These are phyloP conservation scores for Thripadectes ignobilis DNA, from an alignment of 2,797 vertebrate genomes.

Conservation along the genomic window DNA sequence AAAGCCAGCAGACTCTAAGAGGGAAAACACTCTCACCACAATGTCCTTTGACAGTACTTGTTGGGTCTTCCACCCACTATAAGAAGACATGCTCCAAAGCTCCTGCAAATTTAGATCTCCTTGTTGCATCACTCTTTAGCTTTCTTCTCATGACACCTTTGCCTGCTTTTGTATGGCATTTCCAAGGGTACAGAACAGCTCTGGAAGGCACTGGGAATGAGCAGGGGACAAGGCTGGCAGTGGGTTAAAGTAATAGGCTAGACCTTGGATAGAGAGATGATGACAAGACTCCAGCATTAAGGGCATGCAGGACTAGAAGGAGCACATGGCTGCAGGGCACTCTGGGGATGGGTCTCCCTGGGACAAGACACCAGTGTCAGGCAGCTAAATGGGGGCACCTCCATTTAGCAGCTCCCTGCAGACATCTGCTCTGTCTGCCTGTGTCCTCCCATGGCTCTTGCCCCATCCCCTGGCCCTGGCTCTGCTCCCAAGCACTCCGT, in stretches of 20 bases:
- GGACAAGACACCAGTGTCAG: background rate
- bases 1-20: background rate
- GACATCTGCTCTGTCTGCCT: background rate
- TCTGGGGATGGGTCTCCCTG: background rate
- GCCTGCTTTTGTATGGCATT: background rate
- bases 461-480: background rate
- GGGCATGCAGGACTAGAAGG: background rate
- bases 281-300: background rate
- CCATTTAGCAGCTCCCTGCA: background rate
- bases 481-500: background rate
- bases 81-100: background rate
- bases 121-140: background rate
- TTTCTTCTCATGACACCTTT: background rate
- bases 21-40: background rate
- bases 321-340: background rate
- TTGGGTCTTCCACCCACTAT: background rate
- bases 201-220: background rate
- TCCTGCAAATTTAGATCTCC: background rate
- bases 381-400: background rate
- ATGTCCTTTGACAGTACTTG: background rate
- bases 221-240: background rate
- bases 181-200: background rate
- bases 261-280: background rate
- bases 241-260: background rate
- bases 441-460: accelerated